Percentiles rank a stretch among this genome's conserved stretches.
Evolutionary conservation across 2,113 vertebrate genomes (phyloP).

Genomic region (Cavia porcellus): DNA sequence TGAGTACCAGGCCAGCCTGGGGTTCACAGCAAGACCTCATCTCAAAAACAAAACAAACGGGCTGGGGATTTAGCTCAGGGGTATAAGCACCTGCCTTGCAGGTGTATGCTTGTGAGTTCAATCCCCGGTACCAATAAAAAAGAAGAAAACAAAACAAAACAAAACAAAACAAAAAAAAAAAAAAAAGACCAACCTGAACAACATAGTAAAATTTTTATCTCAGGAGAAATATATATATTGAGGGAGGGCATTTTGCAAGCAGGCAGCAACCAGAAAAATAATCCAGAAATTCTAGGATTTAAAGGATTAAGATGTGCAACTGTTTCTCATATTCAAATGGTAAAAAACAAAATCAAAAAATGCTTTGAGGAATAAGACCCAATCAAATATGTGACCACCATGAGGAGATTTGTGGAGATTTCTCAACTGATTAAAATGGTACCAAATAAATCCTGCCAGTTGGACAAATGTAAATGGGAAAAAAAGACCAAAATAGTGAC

Average conservation of each 20-base stretch:
- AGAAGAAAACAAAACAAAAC: too few relatives aligned
- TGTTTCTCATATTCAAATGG: slow-evolving; percentile 62
- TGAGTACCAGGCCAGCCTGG: neutral
- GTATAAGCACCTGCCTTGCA: too few relatives aligned
- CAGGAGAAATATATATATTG: neutral
- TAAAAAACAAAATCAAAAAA: slow-evolving; percentile 55
- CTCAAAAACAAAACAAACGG: neutral
- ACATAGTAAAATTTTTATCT: neutral
- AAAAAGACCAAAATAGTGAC: slow-evolving; percentile 21
- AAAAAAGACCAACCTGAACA: neutral
- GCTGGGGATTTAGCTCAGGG: too few relatives aligned
- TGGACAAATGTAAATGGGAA: slow-evolving; percentile 15
- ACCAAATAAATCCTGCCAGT: slow-evolving; percentile 57
- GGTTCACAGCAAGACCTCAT: neutral
- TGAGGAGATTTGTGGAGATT: neutral
- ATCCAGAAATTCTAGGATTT: slow-evolving; percentile 44
- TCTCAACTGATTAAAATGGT: slow-evolving; percentile 44
- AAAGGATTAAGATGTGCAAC: slow-evolving; percentile 38
- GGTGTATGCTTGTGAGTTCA: too few relatives aligned
- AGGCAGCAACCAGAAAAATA: slow-evolving; percentile 45
- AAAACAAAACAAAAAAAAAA: too few relatives aligned
- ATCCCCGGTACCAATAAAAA: too few relatives aligned
- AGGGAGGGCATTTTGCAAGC: neutral
- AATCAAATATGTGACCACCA: slow-evolving; percentile 11
- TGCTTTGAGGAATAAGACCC: slow-evolving; percentile 57